Conservation (phyloP, 1,140 invertebrate species). For the Penaeus vannamei region DNA sequence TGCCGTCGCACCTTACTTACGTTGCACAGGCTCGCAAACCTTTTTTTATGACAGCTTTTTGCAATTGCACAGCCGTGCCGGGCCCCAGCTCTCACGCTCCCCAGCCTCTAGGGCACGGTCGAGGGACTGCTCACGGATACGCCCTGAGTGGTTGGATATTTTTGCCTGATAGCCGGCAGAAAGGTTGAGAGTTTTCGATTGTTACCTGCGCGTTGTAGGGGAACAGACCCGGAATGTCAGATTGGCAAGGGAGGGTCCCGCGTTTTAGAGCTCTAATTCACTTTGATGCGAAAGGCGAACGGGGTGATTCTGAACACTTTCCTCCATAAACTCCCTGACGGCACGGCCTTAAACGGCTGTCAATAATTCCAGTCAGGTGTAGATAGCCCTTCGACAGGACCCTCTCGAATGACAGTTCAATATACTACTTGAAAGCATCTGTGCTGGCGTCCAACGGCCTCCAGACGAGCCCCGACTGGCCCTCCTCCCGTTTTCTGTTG, state of each 20-base stretch:
- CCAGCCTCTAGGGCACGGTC: conserved; percentile 14
- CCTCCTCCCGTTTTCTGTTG: conserved; percentile 31
- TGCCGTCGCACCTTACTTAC: conserved; percentile 54
- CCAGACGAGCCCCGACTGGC: too few species aligned
- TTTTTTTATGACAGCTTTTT: conserved; percentile 62
- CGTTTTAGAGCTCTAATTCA: not conserved
- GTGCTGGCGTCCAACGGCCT: too few species aligned
- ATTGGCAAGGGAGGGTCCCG: conserved; percentile 31
- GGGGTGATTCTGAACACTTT: too few species aligned
- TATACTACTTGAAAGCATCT: too few species aligned
- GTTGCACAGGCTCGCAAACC: conserved; percentile 61
- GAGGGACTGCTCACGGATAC: conserved; percentile 51
- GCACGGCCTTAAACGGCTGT: too few species aligned
- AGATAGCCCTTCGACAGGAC: too few species aligned
- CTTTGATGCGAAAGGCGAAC: too few species aligned
- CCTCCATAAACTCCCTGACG: too few species aligned
- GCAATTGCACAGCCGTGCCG: conserved; percentile 55
- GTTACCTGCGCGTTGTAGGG: conserved; percentile 54
- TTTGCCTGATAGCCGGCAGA: conserved; percentile 58
- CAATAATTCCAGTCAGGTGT: too few species aligned
- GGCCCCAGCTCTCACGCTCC: conserved; percentile 43
- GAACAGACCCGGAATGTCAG: conserved; percentile 34
- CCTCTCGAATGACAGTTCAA: too few species aligned
- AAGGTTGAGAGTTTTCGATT: conserved; percentile 61
- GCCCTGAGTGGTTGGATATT: conserved; percentile 57